A percentile compares a stretch with the other conserved stretches of the same genome.
phyloP scores from a whole-genome alignment of 2,113 vertebrate species.

The Bombycilla garrulus region DNA sequence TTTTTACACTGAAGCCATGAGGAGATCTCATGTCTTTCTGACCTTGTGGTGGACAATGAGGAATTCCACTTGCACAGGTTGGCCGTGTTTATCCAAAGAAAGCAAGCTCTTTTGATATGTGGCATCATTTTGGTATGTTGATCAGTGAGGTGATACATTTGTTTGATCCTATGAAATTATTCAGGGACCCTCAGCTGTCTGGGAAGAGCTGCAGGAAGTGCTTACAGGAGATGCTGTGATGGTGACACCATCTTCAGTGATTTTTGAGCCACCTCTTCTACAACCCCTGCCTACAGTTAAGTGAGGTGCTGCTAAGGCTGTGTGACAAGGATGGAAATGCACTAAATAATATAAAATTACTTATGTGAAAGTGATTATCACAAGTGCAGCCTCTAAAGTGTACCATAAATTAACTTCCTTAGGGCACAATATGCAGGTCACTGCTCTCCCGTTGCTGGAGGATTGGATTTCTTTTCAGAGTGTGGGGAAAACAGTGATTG shows the following conservation, averaged over 20 bases:
- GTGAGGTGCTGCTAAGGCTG: background rate
- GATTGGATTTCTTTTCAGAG: background rate
- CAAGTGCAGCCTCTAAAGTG: background rate
- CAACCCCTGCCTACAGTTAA: rapidly evolving
- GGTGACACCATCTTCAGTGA: background rate
- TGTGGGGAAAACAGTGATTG: background rate
- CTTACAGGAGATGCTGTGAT: background rate
- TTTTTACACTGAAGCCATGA: background rate
- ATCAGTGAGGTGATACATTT: background rate
- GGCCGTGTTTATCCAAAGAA: background rate
- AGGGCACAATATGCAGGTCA: rapidly evolving
- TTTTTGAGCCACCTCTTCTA: background rate
- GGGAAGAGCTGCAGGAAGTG: background rate
- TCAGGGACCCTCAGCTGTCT: background rate
- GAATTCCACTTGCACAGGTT: background rate
- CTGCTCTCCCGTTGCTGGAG: background rate
- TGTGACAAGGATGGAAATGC: background rate
- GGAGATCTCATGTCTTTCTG: background rate
- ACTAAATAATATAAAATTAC: background rate
- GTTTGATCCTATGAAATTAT: background rate
- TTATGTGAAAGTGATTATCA: background rate
- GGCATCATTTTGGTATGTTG: background rate
- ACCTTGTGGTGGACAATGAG: background rate
- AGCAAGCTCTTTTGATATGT: background rate
- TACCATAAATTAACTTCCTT: background rate